phyloP scores from a whole-genome alignment of 2,888 invertebrate species.

The Adineta ricciae region DNA sequence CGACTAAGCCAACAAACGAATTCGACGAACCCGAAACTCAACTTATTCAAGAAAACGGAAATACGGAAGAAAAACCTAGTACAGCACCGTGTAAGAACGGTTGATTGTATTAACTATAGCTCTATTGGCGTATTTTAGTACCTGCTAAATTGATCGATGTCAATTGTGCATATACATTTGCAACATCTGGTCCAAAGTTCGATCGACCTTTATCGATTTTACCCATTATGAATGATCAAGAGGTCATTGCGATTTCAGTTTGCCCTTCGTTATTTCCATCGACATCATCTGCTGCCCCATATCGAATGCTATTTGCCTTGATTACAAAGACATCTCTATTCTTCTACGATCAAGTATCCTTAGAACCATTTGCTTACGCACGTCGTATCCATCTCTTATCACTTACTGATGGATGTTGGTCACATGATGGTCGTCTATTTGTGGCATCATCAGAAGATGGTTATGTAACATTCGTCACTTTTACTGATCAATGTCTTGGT shows the following conservation, averaged over 20 bases:
- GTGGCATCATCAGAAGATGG: conserved; percentile 78
- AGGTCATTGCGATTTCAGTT: conserved; percentile 22
- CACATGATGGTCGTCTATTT: conserved; percentile 65
- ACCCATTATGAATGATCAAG: conserved; percentile 24
- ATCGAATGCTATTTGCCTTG: conserved; percentile 77
- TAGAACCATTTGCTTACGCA: conserved; percentile 63
- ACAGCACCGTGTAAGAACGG: neutral
- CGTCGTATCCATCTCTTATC: conserved; percentile 79
- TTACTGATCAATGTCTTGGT: conserved; percentile 49
- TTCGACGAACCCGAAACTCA: neutral
- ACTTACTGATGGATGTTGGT: conserved; percentile 77
- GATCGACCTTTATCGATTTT: neutral
- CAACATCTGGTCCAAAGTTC: neutral
- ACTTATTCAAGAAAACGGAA: neutral
- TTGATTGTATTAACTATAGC: neutral
- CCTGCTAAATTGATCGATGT: neutral
- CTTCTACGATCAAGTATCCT: conserved; percentile 76
- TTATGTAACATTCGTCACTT: conserved; percentile 72
- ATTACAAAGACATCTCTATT: conserved; percentile 73
- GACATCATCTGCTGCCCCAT: conserved; percentile 50
- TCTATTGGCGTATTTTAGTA: neutral
- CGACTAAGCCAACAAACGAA: neutral
- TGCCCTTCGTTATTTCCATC: conserved; percentile 27
- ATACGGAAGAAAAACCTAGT: neutral
- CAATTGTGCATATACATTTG: conserved; percentile 13